A percentile compares a stretch with the other conserved stretches of the same genome.
phyloP scores from a whole-genome alignment of 2,888 invertebrate genomes.

The Brachylomia viminalis region DNA sequence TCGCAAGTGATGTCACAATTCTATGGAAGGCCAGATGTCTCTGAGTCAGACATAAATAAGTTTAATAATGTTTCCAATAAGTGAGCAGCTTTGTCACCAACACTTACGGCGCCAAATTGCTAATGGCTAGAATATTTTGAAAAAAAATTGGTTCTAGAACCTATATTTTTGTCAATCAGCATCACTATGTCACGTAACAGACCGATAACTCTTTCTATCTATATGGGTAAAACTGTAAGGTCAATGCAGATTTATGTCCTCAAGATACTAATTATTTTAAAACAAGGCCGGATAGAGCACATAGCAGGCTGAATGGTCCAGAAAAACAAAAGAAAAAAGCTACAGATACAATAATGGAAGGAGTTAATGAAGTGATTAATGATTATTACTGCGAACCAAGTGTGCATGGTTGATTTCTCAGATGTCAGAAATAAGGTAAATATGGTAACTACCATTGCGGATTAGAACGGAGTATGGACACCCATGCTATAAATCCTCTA shows the following conservation, averaged over 20 bases:
- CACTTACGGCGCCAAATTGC: slow-evolving; percentile 49
- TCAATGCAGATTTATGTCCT: slow-evolving; percentile 35
- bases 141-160: too few species aligned
- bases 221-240: background rate
- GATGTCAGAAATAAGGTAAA: slow-evolving; percentile 31
- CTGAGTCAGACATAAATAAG: slow-evolving; percentile 74
- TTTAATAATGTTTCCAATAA: slow-evolving; percentile 68
- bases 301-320: slow-evolving; percentile 12
- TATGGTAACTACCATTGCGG: background rate
- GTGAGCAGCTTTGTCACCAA: slow-evolving; percentile 60
- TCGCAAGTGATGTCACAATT: slow-evolving; percentile 75
- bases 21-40: slow-evolving; percentile 76
- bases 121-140: slow-evolving; percentile 40
- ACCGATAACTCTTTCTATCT: slow-evolving; percentile 11
- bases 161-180: background rate
- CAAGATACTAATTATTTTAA: slow-evolving; percentile 44
- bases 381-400: slow-evolving; percentile 42
- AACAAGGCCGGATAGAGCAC: slow-evolving; percentile 37
- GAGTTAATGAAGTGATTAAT: slow-evolving; percentile 67
- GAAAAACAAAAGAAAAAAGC: slow-evolving; percentile 38
- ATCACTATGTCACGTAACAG: background rate
- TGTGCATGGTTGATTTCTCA: slow-evolving; percentile 16
- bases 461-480: background rate
- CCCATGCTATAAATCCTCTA: too few species aligned
- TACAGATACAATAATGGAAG: slow-evolving; percentile 51